Base-by-base conservation (phyloP, 2,888 invertebrate genomes). In the Xestia sexstrigata region DNA sequence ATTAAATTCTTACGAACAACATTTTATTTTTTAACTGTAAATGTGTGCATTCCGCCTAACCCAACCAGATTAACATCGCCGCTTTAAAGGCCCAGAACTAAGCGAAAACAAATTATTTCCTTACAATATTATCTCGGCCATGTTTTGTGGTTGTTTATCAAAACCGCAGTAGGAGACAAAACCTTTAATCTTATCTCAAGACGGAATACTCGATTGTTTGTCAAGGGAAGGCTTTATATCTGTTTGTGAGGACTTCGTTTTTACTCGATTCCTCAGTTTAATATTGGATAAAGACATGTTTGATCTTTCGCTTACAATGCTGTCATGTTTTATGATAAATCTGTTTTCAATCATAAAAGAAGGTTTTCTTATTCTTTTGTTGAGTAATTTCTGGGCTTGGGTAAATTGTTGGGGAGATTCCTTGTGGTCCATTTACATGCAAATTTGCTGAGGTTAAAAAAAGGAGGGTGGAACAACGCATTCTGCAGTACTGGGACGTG, bases 141-240 rank as follows among this genome's bases (percentile, higher is more conserved):
- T 83, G 82, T 87, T 86, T 87, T 88, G 85, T 47, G 79, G 83
- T 42, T 80, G 85, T 89, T 89, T 88, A 88, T 88, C 89, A 86
- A 82, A 89, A 84, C 88, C 88, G 60, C 89, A 81, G 79, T 78
- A 75, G 74, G 62, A 73, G 82, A 84, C 88, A 85, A 84, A 87
- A 77, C 80, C 78, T 26, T n/a, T 83, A 84, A 89, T 87, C 84
- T 89, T 87, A 85, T 88, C 89, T 78, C 15, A 45, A 75, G 70
- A 81, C 63, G 78, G 82, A 79, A 84, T 82, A 87, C 78, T 79
- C 87, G 76, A 89, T 87, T 89, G 87, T 90, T 89, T 86, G 88
- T 89, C 88, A 88, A 88, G 89, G 87, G 65, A 17, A 81, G 26
- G 67, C 67, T 70, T 72, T 74, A 84, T 81, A 87, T 87, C 86